Evolutionary conservation across 2,113 vertebrate species (phyloP).

Genomic region (Marmota flaviventris): DNA sequence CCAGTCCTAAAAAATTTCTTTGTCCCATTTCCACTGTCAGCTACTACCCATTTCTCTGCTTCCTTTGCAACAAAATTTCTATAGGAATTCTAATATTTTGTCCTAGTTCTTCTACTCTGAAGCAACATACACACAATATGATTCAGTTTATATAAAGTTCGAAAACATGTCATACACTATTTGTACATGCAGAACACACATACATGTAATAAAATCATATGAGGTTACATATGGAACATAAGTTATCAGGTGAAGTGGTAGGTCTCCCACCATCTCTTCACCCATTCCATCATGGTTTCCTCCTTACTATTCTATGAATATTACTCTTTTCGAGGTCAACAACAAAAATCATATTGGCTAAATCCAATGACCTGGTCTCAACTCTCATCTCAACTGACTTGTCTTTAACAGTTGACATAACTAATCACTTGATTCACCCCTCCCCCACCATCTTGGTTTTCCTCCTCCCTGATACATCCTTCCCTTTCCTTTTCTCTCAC

Average conservation of each 20-base stretch:
- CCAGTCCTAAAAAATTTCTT: not conserved
- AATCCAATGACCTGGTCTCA: not conserved
- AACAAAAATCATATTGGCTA: conserved; percentile 23
- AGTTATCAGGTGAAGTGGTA: not conserved
- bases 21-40: not conserved
- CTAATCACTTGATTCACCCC: conserved; percentile 36
- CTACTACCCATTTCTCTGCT: conserved; percentile 39
- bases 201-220: not conserved
- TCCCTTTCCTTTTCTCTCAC: conserved; percentile 29
- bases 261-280: not conserved
- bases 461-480: not conserved
- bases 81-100: not conserved
- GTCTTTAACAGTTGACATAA: not conserved
- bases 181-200: not conserved
- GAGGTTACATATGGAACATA: not conserved
- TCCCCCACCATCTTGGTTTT: not conserved
- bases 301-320: not conserved
- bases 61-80: conserved; percentile 38
- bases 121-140: not conserved
- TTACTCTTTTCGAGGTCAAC: not conserved
- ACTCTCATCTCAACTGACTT: not conserved
- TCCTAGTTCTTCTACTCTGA: not conserved
- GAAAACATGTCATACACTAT: not conserved
- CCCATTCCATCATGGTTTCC: not conserved
- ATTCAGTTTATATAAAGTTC: not conserved